Evolutionary conservation across 1,140 invertebrate genomes (phyloP).

Genomic region (Mactra quadrangularis): DNA sequence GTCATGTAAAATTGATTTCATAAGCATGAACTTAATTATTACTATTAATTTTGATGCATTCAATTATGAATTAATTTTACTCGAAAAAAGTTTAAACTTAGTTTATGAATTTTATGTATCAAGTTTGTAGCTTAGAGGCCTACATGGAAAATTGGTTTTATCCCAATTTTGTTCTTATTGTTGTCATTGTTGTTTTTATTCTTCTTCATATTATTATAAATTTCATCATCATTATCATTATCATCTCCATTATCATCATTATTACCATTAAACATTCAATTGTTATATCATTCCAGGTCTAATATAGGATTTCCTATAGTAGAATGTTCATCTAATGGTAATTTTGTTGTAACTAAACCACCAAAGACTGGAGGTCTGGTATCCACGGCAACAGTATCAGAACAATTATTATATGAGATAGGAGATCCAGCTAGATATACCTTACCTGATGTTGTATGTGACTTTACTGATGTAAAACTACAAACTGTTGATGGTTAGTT

Average conservation of each 20-base stretch:
- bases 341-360: slow-evolving; percentile 85
- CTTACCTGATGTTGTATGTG: slow-evolving; percentile 85
- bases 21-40: too few relatives aligned
- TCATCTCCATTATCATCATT: too few relatives aligned
- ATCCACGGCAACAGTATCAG: slow-evolving; percentile 83
- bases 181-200: too few relatives aligned
- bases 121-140: too few relatives aligned
- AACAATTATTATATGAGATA: slow-evolving; percentile 86
- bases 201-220: too few relatives aligned
- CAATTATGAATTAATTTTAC: not conserved
- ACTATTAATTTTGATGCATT: too few relatives aligned
- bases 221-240: too few relatives aligned
- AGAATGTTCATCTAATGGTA: slow-evolving; percentile 83
- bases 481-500: slow-evolving; percentile 74
- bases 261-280: too few relatives aligned
- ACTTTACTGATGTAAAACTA: slow-evolving; percentile 84
- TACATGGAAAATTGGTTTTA: too few relatives aligned
- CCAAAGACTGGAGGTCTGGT: slow-evolving; percentile 85
- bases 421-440: slow-evolving; percentile 84
- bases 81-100: not conserved
- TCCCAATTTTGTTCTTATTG: too few relatives aligned
- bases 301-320: slow-evolving; percentile 86
- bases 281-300: too few relatives aligned
- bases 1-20: not conserved
- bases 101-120: too few relatives aligned